Conservation (phyloP, 2,888 invertebrate species). For the Brenthis ino region DNA sequence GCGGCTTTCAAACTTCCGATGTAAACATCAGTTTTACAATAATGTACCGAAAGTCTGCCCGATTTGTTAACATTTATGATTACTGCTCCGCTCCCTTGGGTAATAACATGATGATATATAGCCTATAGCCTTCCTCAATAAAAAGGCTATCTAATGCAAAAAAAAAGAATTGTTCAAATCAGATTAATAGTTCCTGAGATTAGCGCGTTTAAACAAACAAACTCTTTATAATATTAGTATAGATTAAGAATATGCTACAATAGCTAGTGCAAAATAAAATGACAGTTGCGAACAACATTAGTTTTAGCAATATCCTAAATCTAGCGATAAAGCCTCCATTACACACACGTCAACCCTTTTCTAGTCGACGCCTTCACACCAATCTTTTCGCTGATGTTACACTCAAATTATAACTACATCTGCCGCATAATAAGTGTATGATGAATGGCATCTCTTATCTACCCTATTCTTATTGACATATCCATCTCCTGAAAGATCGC, state of each 20-base stretch:
- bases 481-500: conserved; percentile 38
- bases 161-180: too few species aligned
- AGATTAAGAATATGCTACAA: neutral
- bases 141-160: too few species aligned
- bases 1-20: too few species aligned
- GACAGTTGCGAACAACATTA: conserved; percentile 5
- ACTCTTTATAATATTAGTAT: too few species aligned
- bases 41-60: too few species aligned
- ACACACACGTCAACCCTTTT: conserved; percentile 78
- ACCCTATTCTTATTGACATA: conserved; percentile 49
- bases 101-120: too few species aligned
- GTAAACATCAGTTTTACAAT: too few species aligned
- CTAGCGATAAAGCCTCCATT: conserved; percentile 73
- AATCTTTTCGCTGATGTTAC: conserved; percentile 80
- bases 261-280: conserved; percentile 4
- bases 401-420: conserved; percentile 69
- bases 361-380: conserved; percentile 68
- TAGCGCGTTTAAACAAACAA: too few species aligned
- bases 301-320: conserved; percentile 63
- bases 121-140: too few species aligned
- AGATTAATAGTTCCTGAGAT: too few species aligned
- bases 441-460: conserved; percentile 64
- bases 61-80: too few species aligned
- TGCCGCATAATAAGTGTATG: conserved; percentile 68
- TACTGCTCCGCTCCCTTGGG: too few species aligned